Conservation (phyloP, 2,888 invertebrate genomes). For the Diaperis boleti region DNA sequence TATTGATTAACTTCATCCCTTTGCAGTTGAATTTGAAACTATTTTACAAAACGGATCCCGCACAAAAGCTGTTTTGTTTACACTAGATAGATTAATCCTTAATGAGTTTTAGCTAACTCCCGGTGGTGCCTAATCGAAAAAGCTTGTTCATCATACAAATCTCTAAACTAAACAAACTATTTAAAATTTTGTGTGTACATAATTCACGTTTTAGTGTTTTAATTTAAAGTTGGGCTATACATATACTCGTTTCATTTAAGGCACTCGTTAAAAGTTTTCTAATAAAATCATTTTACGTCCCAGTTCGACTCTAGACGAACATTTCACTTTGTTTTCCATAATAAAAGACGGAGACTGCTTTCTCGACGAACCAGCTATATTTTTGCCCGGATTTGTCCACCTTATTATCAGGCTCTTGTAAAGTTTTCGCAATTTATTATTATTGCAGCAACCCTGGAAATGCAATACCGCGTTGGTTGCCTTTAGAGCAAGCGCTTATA, state of each 20-base stretch:
- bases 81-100: conserved; percentile 17
- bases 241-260: conserved; percentile 15
- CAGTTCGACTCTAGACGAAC: conserved; percentile 16
- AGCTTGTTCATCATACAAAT: conserved; percentile 14
- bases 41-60: not conserved
- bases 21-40: not conserved
- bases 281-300: conserved; percentile 31
- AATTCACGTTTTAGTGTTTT: conserved; percentile 24
- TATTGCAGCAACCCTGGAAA: conserved; percentile 16
- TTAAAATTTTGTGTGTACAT: conserved; percentile 16
- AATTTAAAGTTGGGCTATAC: conserved; percentile 29
- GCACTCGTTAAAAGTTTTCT: conserved; percentile 28
- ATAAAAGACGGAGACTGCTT: conserved; percentile 16
- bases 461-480: conserved; percentile 22
- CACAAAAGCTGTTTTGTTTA: conserved; percentile 10
- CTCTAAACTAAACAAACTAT: conserved; percentile 27
- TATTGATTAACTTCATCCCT: not conserved
- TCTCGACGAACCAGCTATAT: conserved; percentile 17
- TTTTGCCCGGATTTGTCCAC: conserved; percentile 28
- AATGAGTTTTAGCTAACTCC: conserved; percentile 12
- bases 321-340: conserved; percentile 25
- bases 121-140: conserved; percentile 11
- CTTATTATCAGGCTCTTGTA: conserved; percentile 23
- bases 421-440: conserved; percentile 25
- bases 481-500: conserved; percentile 19